Percentiles rank a stretch among this genome's conserved stretches.
phyloP scores from a whole-genome alignment of 2,113 vertebrate species.

The Colaptes auratus region DNA sequence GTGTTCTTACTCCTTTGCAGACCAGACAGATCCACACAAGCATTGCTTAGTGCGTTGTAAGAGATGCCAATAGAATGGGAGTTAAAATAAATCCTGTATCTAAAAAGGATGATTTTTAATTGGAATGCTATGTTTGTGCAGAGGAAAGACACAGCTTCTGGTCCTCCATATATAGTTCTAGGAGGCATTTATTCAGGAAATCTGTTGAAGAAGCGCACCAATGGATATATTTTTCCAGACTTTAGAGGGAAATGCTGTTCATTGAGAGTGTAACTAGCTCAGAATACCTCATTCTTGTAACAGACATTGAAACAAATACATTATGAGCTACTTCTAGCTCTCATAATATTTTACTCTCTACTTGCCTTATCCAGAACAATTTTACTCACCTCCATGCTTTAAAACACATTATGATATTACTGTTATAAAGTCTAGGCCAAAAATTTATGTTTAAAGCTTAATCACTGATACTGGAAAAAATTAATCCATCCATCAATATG shows the following conservation, averaged over 20 bases:
- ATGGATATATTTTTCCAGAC: not conserved
- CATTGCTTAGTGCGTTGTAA: not conserved
- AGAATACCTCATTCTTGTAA: not conserved
- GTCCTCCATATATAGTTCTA: not conserved
- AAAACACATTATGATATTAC: not conserved
- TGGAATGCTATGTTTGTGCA: not conserved
- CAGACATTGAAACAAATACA: not conserved
- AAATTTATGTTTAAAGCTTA: not conserved
- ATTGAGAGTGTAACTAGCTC: not conserved
- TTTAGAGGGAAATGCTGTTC: not conserved
- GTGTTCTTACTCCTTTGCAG: not conserved
- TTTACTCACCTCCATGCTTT: not conserved
- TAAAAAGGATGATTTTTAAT: not conserved
- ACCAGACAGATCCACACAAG: not conserved
- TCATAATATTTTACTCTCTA: not conserved
- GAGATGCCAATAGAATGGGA: not conserved
- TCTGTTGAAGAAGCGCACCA: not conserved
- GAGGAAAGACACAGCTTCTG: not conserved
- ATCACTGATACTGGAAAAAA: not conserved
- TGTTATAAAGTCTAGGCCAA: not conserved
- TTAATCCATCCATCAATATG: accelerated
- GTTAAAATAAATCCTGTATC: not conserved
- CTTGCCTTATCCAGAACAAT: not conserved
- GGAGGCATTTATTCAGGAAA: conserved; percentile 12
- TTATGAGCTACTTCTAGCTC: not conserved